Percentiles rank a stretch among this genome's conserved stretches.
Evolutionary conservation across 2,797 vertebrate species (phyloP).

Genomic region (Pipistrellus pipistrellus): DNA sequence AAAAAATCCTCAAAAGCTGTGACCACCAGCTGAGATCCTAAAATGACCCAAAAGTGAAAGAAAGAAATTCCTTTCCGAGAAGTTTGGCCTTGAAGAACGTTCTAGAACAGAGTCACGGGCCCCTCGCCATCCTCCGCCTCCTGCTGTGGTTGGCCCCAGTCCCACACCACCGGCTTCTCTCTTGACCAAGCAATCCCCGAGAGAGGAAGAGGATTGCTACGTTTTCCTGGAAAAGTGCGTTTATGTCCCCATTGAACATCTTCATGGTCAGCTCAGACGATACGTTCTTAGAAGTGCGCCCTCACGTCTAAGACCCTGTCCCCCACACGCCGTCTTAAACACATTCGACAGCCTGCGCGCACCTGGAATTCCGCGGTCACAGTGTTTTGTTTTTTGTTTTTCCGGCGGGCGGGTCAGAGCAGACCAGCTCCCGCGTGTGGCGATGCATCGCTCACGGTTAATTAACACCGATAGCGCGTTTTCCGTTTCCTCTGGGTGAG

Average conservation of each 20-base stretch:
- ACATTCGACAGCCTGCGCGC: fast-evolving
- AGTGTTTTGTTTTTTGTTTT: neutral
- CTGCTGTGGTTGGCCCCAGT: neutral
- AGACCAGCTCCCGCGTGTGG: neutral
- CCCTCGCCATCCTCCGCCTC: neutral
- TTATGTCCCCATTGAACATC: neutral
- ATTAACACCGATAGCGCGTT: neutral
- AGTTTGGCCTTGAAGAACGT: neutral
- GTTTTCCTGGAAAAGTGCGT: neutral
- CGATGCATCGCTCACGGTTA: neutral
- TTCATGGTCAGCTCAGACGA: neutral
- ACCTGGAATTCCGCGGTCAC: neutral
- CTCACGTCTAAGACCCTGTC: neutral
- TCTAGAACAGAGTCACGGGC: neutral
- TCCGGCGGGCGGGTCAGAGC: neutral
- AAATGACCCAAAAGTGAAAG: neutral
- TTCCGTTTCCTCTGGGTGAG: neutral
- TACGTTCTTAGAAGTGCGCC: neutral
- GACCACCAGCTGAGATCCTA: constrained; percentile 12
- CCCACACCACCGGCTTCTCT: neutral
- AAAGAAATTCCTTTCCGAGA: constrained; percentile 57
- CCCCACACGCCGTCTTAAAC: neutral
- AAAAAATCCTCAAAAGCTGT: neutral
- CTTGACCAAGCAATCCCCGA: neutral
- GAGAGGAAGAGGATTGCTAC: neutral